Percentiles rank a stretch among this genome's conserved stretches.
Evolutionary conservation across 2,888 invertebrate genomes (phyloP).

Genomic region (Gymnocheta viridis): DNA sequence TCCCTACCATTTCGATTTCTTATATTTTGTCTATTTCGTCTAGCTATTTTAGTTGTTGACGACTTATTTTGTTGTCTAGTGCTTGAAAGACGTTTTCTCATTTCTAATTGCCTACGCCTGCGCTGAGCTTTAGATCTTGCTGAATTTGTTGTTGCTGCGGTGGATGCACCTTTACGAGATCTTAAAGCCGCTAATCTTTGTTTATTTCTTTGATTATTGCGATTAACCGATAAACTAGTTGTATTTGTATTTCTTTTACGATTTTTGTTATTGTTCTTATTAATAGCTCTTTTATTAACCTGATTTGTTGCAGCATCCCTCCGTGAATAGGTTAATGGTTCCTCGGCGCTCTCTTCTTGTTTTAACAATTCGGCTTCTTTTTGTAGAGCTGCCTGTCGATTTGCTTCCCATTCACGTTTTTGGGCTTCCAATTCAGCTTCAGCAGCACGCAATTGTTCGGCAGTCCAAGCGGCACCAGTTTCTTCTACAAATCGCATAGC

Average conservation of each 20-base stretch:
- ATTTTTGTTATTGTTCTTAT: slow-evolving; percentile 71
- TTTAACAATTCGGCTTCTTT: slow-evolving; percentile 86
- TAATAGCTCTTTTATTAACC: slow-evolving; percentile 86
- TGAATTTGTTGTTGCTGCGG: not conserved
- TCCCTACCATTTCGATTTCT: slow-evolving; percentile 49
- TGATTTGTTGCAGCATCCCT: slow-evolving; percentile 90
- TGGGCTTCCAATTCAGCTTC: slow-evolving; percentile 93
- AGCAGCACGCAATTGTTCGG: slow-evolving; percentile 93
- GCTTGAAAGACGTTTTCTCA: slow-evolving; percentile 30
- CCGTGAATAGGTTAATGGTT: slow-evolving; percentile 88
- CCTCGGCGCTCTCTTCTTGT: slow-evolving; percentile 85
- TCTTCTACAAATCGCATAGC: slow-evolving; percentile 96
- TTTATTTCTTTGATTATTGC: slow-evolving; percentile 58
- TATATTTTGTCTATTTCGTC: slow-evolving; percentile 19
- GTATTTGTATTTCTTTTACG: slow-evolving; percentile 49
- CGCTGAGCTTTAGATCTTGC: slow-evolving; percentile 5
- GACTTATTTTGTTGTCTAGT: slow-evolving; percentile 39
- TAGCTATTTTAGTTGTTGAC: not conserved
- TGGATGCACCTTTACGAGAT: slow-evolving; percentile 34
- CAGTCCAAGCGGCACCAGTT: slow-evolving; percentile 89
- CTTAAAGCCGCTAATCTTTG: slow-evolving; percentile 46
- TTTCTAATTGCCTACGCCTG: slow-evolving; percentile 17
- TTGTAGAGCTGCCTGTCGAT: slow-evolving; percentile 87
- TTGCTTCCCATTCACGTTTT: slow-evolving; percentile 94
- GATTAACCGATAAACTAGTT: slow-evolving; percentile 52